phyloP scores from a whole-genome alignment of 1,140 invertebrate species.

The Zaprionus camerounensis region DNA sequence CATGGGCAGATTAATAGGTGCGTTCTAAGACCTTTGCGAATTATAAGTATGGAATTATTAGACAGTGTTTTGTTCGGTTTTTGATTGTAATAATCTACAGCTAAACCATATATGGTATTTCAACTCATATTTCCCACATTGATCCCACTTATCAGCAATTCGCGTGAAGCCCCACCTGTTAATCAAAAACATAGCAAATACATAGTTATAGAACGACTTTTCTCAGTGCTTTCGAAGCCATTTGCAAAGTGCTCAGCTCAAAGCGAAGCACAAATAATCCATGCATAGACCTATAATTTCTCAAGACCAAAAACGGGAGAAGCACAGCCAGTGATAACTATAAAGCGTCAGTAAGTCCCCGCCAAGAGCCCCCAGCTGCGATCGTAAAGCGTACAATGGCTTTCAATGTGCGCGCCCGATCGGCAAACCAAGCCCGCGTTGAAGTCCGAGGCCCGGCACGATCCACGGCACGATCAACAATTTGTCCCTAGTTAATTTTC shows the following conservation, averaged over 20 bases:
- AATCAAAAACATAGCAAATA: not conserved
- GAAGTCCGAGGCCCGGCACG: not conserved
- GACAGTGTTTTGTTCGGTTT: too few relatives aligned
- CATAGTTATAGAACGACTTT: not conserved
- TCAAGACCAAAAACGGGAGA: not conserved
- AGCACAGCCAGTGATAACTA: conserved; percentile 8
- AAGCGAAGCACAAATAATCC: conserved; percentile 26
- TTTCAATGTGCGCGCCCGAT: not conserved
- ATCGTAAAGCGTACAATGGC: conserved; percentile 42
- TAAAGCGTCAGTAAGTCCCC: conserved; percentile 2
- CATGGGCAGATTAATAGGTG: too few relatives aligned
- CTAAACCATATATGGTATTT: not conserved
- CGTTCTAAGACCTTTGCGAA: too few relatives aligned
- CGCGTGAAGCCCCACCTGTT: conserved; percentile 5
- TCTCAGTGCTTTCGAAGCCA: not conserved
- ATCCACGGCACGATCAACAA: conserved; percentile 30
- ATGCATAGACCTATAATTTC: conserved; percentile 40
- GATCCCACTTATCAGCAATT: conserved; percentile 12
- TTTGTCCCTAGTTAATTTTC: conserved; percentile 51
- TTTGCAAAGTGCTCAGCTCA: conserved; percentile 8
- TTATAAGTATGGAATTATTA: too few relatives aligned
- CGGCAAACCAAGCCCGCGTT: too few relatives aligned
- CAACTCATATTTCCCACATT: not conserved
- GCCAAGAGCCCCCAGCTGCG: not conserved
- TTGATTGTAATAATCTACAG: not conserved